Percentiles rank a stretch among this genome's conserved stretches.
phyloP scores from a whole-genome alignment of 2,888 invertebrate genomes.

The Theristus sp. region DNA sequence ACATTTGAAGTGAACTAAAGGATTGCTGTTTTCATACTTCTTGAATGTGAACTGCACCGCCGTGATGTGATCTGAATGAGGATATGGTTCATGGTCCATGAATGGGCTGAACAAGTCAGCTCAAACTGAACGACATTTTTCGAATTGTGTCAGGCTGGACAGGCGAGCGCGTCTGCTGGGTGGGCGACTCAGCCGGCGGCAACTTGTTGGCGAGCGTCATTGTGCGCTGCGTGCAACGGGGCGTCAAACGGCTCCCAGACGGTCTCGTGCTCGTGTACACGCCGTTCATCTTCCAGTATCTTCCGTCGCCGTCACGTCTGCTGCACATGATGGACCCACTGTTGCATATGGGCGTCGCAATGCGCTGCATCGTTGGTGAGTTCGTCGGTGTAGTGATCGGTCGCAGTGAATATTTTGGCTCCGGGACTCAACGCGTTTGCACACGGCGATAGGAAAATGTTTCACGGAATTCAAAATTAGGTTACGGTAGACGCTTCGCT shows the following conservation, averaged over 20 bases:
- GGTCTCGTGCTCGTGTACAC: conserved; percentile 70
- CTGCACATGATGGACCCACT: conserved; percentile 82
- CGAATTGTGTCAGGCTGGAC: conserved; percentile 31
- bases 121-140: too few relatives aligned
- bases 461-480: too few relatives aligned
- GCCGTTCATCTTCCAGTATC: conserved; percentile 65
- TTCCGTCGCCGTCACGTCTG: conserved; percentile 75
- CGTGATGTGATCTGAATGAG: too few relatives aligned
- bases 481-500: too few relatives aligned
- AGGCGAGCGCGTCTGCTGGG: conserved; percentile 35
- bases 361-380: conserved; percentile 34
- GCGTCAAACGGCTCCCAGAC: conserved; percentile 53
- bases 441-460: too few relatives aligned
- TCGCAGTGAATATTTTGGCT: too few relatives aligned
- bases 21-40: not conserved
- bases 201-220: conserved; percentile 64
- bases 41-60: too few relatives aligned
- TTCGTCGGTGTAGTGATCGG: too few relatives aligned
- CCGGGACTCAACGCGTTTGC: too few relatives aligned
- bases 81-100: too few relatives aligned
- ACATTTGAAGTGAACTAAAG: not conserved
- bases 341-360: conserved; percentile 59
- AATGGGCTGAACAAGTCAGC: too few relatives aligned
- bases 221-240: conserved; percentile 55
- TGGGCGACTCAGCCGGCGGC: conserved; percentile 90